Conservation (phyloP, 2,113 vertebrate species). For the Calidris pugnax region DNA sequence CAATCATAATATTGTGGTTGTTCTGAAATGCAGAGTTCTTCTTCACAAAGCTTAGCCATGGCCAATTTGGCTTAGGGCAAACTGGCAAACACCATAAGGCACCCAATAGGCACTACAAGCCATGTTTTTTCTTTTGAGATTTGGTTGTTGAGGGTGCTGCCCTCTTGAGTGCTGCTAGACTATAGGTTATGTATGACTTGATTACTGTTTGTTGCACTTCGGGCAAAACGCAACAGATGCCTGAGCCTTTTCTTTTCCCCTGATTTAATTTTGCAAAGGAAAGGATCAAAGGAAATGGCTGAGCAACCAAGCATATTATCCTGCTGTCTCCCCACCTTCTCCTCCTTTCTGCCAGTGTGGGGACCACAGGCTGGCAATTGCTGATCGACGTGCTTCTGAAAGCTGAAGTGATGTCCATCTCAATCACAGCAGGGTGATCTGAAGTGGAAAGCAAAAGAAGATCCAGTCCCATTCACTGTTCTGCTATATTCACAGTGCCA, state of each 20-base stretch:
- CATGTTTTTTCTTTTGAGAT: background rate
- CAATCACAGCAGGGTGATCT: background rate
- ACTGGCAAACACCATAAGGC: background rate
- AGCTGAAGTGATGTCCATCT: background rate
- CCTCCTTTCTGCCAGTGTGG: background rate
- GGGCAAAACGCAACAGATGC: background rate
- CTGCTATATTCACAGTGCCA: background rate
- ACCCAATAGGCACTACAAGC: background rate
- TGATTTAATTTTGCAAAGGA: background rate
- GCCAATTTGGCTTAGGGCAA: background rate
- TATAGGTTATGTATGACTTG: background rate
- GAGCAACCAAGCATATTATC: background rate
- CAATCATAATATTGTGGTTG: background rate
- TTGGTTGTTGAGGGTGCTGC: background rate
- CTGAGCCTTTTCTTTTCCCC: background rate
- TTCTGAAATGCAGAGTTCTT: background rate
- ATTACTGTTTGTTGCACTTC: background rate
- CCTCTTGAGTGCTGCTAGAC: background rate
- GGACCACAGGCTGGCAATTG: background rate
- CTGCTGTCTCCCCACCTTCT: background rate
- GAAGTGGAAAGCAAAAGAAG: background rate
- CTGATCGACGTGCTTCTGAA: background rate
- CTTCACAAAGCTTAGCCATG: background rate
- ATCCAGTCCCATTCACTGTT: background rate
- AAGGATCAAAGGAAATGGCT: background rate